Percentiles rank a stretch among this genome's conserved stretches.
These are phyloP conservation scores for Pseudochirops corinnae DNA, from an alignment of 2,797 vertebrate genomes.

Conservation along the genomic window DNA sequence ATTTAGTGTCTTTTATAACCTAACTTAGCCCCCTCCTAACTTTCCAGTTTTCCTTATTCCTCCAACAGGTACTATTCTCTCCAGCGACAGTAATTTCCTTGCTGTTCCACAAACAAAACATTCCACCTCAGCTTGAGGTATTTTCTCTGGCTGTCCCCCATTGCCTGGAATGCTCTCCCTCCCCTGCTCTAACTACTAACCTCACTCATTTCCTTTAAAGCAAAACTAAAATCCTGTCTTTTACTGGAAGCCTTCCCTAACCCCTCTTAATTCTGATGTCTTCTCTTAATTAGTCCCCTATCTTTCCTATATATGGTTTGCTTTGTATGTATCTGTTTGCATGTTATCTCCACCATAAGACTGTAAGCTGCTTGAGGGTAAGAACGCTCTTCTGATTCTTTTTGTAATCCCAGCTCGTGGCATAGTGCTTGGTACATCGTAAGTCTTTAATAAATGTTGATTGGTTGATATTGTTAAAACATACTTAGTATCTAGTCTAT, in stretches of 20 bases:
- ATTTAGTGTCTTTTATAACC: not conserved
- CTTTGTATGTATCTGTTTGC: not conserved
- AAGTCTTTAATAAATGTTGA: too few species aligned
- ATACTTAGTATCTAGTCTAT: slow-evolving; percentile 21
- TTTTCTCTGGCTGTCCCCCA: not conserved
- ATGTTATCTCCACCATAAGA: not conserved
- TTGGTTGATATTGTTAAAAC: not conserved
- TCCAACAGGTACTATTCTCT: not conserved
- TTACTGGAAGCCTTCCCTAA: not conserved
- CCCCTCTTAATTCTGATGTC: not conserved
- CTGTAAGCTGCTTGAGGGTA: not conserved
- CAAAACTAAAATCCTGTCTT: not conserved
- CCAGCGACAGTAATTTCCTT: not conserved
- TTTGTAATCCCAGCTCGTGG: not conserved
- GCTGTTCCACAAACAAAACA: not conserved
- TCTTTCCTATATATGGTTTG: not conserved
- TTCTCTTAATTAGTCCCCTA: not conserved
- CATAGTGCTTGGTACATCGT: not conserved
- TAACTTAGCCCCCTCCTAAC: not conserved
- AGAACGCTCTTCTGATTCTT: not conserved
- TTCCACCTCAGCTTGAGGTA: not conserved
- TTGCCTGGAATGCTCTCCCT: not conserved
- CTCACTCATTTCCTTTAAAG: not conserved
- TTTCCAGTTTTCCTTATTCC: not conserved
- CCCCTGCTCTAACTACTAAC: not conserved